phyloP scores from a whole-genome alignment of 2,797 vertebrate species.

The Uromys caudimaculatus region DNA sequence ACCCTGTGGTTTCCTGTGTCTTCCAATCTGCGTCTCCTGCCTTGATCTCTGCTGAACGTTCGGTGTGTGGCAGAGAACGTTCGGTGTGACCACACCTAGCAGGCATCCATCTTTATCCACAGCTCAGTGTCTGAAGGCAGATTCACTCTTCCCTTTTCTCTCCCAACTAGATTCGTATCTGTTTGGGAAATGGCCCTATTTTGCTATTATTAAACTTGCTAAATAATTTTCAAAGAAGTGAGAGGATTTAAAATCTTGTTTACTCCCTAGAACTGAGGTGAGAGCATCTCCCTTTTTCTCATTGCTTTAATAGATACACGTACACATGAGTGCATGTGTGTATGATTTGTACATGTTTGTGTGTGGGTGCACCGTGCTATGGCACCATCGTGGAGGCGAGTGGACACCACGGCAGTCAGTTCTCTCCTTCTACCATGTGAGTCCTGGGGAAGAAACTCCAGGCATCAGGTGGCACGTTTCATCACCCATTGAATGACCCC shows the following conservation, averaged over 20 bases:
- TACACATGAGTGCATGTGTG: neutral
- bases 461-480: neutral
- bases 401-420: neutral
- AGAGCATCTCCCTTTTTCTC: neutral
- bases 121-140: neutral
- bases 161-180: neutral
- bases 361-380: neutral
- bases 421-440: neutral
- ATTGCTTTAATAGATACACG: neutral
- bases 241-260: neutral
- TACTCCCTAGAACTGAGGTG: neutral
- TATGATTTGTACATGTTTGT: neutral
- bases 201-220: neutral
- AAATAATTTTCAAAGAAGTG: neutral
- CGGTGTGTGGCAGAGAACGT: accelerated
- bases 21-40: neutral
- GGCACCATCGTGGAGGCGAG: neutral
- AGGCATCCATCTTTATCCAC: neutral
- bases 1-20: neutral
- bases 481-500: neutral
- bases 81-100: neutral
- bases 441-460: neutral
- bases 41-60: neutral
- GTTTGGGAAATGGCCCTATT: neutral
- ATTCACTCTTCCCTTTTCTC: neutral